phyloP scores from a whole-genome alignment of 2,797 vertebrate genomes.

The Coilia nasus region DNA sequence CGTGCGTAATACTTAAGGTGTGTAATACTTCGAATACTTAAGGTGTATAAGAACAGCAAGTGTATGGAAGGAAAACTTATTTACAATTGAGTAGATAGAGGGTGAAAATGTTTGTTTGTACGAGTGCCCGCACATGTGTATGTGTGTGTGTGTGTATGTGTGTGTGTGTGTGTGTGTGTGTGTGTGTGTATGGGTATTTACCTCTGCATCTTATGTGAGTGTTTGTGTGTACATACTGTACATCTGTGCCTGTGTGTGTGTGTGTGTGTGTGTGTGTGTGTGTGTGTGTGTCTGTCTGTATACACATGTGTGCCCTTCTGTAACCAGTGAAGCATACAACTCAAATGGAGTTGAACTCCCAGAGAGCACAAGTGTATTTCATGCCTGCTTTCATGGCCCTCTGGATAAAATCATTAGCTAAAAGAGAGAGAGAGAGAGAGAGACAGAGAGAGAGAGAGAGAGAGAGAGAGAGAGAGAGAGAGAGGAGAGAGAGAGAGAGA shows the following conservation, averaged over 20 bases:
- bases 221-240: neutral
- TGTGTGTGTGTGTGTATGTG: neutral
- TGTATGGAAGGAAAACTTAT: too few relatives aligned
- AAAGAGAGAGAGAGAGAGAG: neutral
- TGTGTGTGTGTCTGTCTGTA: neutral
- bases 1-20: too few relatives aligned
- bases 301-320: neutral
- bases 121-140: neutral
- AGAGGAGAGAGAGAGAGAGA: too few relatives aligned
- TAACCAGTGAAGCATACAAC: neutral
- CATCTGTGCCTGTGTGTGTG: neutral
- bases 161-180: neutral
- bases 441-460: too few relatives aligned
- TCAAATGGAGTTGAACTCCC: neutral
- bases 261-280: conserved; percentile 5
- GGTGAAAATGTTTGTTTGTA: neutral
- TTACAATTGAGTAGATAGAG: too few relatives aligned
- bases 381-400: neutral
- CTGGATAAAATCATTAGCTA: conserved; percentile 8
- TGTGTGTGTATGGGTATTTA: neutral
- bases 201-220: neutral
- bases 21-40: too few relatives aligned
- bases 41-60: too few relatives aligned
- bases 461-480: too few relatives aligned
- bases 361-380: neutral